Evolutionary conservation across 1,140 invertebrate genomes (phyloP), one percentile per base, ranked within the genome.

Genomic region (Xylocopa sonorina): DNA sequence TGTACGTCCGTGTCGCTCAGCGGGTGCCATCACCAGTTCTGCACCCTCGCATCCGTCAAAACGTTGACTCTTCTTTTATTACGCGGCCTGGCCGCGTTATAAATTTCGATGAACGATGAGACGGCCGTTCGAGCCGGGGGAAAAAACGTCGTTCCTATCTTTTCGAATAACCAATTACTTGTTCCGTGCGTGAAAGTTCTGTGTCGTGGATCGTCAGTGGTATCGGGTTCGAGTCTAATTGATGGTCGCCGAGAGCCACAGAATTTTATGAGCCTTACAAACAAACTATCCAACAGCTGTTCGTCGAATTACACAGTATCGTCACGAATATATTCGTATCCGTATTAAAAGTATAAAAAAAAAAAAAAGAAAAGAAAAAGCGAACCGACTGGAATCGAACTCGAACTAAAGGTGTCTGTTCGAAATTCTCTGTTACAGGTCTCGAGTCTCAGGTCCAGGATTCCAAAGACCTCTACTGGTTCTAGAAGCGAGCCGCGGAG

Each of bases 11-110:
- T 91, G 88, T 89, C 83, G 87, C 90, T 58, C 90, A 91, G 89
- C 90, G 84, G 90, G 90, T 87, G 89, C 90, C 90, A 90, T 91
- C 90, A 89, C 88, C 90, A 91, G 89, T 86, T 91, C 88, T 85
- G 88, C 90, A 91, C 90, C 90, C 88, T 90, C 89, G 82, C 90
- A 90, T 91, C 89, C 88, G 88, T 91, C 90, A 90, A 90, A 89
- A 89, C 80, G 83, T 80, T 85, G 80, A 79, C 87, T 88, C 77
- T 78, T 53, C 69, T 87, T 87, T 86, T 84, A 86, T 84, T 82
- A 84, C 83, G 78, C 72, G 60, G 58, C n/a, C 46, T 14, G 50
- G 69, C 63, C 78, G 79, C 74, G 83, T 84, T 87, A 87, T 87
- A 84, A 84, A 87, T 84, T 83, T 74, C 60, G 60, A 80, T 78